Conservation (phyloP, 2,113 vertebrate species). For the Trochalopteron elliotii region DNA sequence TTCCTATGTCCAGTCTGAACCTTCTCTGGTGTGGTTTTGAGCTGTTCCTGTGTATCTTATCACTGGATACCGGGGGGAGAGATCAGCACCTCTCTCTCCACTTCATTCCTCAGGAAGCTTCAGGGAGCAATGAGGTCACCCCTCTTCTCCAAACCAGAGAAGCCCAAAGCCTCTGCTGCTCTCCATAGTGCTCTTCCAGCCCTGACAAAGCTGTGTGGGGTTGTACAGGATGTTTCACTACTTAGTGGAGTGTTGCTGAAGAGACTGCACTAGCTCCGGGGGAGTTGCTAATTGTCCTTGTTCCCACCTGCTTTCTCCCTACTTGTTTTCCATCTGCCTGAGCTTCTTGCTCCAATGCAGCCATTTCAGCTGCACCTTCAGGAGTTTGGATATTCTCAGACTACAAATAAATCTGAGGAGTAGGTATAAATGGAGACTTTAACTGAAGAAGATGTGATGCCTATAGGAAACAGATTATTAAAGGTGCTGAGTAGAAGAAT, state of each 20-base stretch:
- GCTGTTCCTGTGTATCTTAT: rapidly evolving
- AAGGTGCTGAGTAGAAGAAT: not conserved
- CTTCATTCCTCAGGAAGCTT: not conserved
- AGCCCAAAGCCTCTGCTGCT: not conserved
- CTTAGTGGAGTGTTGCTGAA: not conserved
- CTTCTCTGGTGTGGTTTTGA: not conserved
- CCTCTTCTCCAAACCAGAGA: not conserved
- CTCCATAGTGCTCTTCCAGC: not conserved
- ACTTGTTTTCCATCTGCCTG: not conserved
- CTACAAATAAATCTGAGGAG: not conserved
- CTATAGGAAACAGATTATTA: not conserved
- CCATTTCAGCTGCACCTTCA: not conserved
- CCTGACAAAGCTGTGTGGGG: not conserved
- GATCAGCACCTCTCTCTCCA: not conserved
- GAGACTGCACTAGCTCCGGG: not conserved
- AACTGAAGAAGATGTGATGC: not conserved
- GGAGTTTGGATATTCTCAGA: not conserved
- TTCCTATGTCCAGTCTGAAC: not conserved
- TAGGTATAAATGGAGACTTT: not conserved
- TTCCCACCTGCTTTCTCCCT: not conserved
- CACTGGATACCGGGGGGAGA: not conserved
- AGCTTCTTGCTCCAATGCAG: not conserved
- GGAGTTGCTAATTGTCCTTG: not conserved
- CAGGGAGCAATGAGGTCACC: not conserved
- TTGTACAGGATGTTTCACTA: not conserved